Conservation (phyloP, 2,113 vertebrate genomes). For the Pomatostomus ruficeps region DNA sequence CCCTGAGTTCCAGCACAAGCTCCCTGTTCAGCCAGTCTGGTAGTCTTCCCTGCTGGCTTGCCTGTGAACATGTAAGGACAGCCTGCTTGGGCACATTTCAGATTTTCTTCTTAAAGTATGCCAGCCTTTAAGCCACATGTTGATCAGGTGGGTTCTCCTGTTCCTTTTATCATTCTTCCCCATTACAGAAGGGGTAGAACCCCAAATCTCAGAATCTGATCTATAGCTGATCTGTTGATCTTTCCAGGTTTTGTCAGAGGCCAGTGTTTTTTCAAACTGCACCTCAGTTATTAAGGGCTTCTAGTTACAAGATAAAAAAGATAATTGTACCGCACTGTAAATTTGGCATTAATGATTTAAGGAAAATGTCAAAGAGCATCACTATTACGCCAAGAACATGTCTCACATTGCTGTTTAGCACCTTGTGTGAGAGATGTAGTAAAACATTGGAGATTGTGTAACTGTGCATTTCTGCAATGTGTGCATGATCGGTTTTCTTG, state of each 20-base stretch:
- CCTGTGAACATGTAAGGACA: not conserved
- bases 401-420: not conserved
- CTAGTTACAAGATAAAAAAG: slow-evolving; percentile 8
- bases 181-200: no score
- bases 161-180: not conserved
- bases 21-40: not conserved
- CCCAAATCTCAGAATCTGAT: no score
- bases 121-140: not conserved
- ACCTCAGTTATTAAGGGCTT: slow-evolving; percentile 29
- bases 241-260: not conserved
- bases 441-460: slow-evolving; percentile 7
- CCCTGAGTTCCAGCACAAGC: not conserved
- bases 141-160: not conserved
- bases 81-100: not conserved
- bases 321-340: not conserved
- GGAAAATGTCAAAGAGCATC: not conserved
- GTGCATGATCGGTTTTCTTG: slow-evolving; percentile 9
- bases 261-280: not conserved
- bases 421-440: not conserved
- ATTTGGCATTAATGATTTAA: not conserved
- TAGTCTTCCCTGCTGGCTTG: not conserved
- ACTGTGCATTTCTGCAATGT: not conserved
- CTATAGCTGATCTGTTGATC: no score
- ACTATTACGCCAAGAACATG: not conserved
- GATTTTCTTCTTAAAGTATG: not conserved